Percentiles rank a stretch among this genome's conserved stretches.
These are phyloP conservation scores for Florisuga fusca DNA, from an alignment of 2,797 vertebrate species.

Conservation along the genomic window DNA sequence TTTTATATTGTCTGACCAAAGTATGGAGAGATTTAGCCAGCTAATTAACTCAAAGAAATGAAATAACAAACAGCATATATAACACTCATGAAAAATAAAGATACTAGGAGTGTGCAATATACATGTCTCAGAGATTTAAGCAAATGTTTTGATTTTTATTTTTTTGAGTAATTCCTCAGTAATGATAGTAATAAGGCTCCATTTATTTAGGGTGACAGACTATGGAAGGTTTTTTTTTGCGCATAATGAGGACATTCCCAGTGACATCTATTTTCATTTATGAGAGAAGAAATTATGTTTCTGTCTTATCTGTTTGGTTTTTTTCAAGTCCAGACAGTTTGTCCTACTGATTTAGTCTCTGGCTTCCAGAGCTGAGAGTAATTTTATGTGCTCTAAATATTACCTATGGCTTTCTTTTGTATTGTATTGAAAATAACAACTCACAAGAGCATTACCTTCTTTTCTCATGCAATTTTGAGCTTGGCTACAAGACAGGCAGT, in stretches of 20 bases:
- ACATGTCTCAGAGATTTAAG: background rate
- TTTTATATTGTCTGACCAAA: conserved; percentile 10
- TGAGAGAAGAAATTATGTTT: background rate
- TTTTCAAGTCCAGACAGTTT: background rate
- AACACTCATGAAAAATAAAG: conserved; percentile 13
- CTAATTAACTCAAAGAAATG: conserved; percentile 15
- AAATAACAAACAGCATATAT: background rate
- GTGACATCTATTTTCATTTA: background rate
- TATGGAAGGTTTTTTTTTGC: background rate
- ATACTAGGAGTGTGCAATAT: background rate
- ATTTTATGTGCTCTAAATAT: background rate
- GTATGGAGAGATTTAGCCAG: background rate
- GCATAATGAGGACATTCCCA: background rate
- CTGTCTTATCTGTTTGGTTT: background rate
- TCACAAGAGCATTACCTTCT: background rate
- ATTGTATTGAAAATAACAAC: background rate
- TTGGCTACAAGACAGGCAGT: background rate
- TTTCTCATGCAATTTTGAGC: background rate
- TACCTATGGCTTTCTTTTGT: background rate
- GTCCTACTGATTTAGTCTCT: background rate
- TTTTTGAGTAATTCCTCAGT: background rate
- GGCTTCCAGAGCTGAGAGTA: background rate
- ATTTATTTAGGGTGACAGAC: background rate
- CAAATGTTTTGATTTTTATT: background rate
- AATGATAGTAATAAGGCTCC: background rate